Percentiles rank a stretch among this genome's conserved stretches.
Conservation (phyloP, 2,888 invertebrate species). For the Sclerodermus sp. region DNA sequence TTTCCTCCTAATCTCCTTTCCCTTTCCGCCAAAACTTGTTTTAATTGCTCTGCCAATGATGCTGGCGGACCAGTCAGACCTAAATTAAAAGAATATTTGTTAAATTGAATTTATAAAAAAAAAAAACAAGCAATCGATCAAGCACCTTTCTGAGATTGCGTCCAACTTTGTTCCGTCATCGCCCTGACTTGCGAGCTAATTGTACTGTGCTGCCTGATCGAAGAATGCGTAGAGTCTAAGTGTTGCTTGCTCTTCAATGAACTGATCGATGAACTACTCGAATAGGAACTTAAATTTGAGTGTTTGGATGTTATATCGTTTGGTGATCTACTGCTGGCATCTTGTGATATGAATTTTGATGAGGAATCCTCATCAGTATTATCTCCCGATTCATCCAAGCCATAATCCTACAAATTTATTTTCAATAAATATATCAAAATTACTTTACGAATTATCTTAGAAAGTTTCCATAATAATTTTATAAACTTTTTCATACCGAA, state of each 20-base stretch:
- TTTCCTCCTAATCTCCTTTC: conserved; percentile 70
- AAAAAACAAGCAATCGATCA: background rate
- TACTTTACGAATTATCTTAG: background rate
- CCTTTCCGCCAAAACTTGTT: conserved; percentile 83
- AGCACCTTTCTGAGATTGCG: conserved; percentile 48
- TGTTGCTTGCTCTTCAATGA: conserved; percentile 50
- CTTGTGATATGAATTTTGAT: conserved; percentile 46
- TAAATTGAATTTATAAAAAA: background rate
- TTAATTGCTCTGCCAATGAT: conserved; percentile 82
- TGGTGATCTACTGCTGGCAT: conserved; percentile 48
- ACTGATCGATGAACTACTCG: conserved; percentile 52
- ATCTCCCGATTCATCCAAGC: conserved; percentile 74
- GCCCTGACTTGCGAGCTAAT: conserved; percentile 55
- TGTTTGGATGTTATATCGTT: conserved; percentile 55
- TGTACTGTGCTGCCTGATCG: conserved; percentile 52
- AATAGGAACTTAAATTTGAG: conserved; percentile 53
- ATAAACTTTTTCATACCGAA: conserved; percentile 60
- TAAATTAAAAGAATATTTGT: conserved; percentile 10
- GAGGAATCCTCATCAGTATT: conserved; percentile 63
- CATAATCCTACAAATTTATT: conserved; percentile 66
- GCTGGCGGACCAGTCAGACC: conserved; percentile 70
- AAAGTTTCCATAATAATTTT: conserved; percentile 28
- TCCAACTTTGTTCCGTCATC: conserved; percentile 55
- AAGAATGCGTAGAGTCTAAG: conserved; percentile 47
- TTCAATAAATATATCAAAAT: background rate